Evolutionary conservation across 2,888 invertebrate genomes (phyloP), one percentile per base, ranked within the genome.

Genomic region (Diarsia brunnea): DNA sequence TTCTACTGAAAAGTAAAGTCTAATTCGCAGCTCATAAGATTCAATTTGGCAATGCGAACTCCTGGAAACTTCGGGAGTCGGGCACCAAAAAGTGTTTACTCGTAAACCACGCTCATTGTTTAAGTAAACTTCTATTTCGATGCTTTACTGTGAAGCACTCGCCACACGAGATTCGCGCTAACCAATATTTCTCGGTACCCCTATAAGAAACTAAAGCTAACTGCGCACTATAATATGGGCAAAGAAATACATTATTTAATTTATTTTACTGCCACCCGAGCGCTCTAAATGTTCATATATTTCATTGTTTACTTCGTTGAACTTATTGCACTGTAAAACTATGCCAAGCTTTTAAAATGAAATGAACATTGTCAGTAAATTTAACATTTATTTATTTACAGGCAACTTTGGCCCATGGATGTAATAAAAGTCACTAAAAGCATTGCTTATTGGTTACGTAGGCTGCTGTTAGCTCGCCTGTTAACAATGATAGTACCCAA

Each of bases 81-180:
- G 88, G 89, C 86, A 90, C 90, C 89, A 87, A 91, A 94, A 93
- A 92, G 86, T 96, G 96, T 96, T 96, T 96, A 96, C 93, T 88
- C 91, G 89, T 96, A 94, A 94, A 96, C 95, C 96, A 96, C 96
- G 95, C 92, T 91, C 95, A 93, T 94, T 96, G 96, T 96, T 95
- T 96, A 91, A 94, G 91, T 92, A 93, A 93, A 94, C 92, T 95
- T 95, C 96, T 96, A 96, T 96, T 96, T 96, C 91, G 92, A 96
- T 92, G 93, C 91, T 90, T 95, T 95, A 93, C 93, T 85, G 92
- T 91, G 94, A 95, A 96, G 91, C 91, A 87, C 85, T 90, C 84
- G 88, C 88, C 88, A 88, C 88, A 78, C 84, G 90, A 90, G 89
- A 91, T 93, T 92, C 92, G 90, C 92, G 91, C 91, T 93, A 93